Conservation (phyloP, 1,140 invertebrate genomes). For the Pseudoatta argentina region DNA sequence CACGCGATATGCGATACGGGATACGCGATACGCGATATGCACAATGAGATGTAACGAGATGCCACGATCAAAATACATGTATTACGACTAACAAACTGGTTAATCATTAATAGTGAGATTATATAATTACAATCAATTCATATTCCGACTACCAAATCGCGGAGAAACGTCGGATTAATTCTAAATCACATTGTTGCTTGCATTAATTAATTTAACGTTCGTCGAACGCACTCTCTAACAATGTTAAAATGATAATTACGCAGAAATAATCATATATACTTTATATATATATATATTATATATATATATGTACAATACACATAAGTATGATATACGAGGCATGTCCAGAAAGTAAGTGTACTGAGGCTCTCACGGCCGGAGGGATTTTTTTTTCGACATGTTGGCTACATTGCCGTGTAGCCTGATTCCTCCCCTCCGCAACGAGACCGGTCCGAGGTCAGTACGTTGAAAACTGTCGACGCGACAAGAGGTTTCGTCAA, state of each 20-base stretch:
- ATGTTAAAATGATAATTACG: not conserved
- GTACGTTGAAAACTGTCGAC: too few species aligned
- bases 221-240: not conserved
- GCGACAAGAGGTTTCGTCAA: too few species aligned
- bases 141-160: not conserved
- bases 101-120: slow-evolving; percentile 51
- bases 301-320: too few species aligned
- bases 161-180: slow-evolving; percentile 33
- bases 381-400: too few species aligned
- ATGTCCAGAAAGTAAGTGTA: too few species aligned
- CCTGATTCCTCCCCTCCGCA: too few species aligned
- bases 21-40: slow-evolving; percentile 25
- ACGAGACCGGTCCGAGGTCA: too few species aligned
- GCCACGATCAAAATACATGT: not conserved
- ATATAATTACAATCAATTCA: slow-evolving; percentile 42
- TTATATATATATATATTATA: too few species aligned
- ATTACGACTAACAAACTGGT: not conserved
- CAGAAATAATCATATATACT: not conserved
- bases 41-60: not conserved
- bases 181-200: slow-evolving; percentile 10
- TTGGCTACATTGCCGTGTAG: too few species aligned
- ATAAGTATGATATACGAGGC: too few species aligned
- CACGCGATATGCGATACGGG: slow-evolving; percentile 12
- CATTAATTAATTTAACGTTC: slow-evolving; percentile 11
- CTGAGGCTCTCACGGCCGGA: too few species aligned